These are phyloP conservation scores for Drosophila setifemur DNA, from an alignment of 1,140 invertebrate species.

Conservation along the genomic window DNA sequence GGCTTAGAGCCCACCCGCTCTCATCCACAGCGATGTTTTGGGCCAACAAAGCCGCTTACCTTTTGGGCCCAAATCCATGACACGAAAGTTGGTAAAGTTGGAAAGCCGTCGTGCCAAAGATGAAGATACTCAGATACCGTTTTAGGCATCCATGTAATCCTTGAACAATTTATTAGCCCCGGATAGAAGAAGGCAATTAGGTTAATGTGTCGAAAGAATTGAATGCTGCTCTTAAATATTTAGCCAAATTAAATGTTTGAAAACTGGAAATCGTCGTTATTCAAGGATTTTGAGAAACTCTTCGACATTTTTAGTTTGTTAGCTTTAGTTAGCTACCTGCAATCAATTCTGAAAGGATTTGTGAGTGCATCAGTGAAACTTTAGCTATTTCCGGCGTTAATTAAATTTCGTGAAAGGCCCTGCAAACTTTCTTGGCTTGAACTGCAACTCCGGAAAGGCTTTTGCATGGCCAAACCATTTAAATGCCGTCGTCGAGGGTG, in stretches of 20 bases:
- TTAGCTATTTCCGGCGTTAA: conserved; percentile 1
- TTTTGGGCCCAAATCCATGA: conserved; percentile 31
- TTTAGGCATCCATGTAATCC: conserved; percentile 63
- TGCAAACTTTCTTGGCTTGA: conserved; percentile 6
- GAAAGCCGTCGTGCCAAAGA: conserved; percentile 28
- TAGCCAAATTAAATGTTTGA: not conserved
- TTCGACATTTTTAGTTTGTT: too few relatives aligned
- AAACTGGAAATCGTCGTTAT: too few relatives aligned
- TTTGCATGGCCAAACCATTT: conserved; percentile 7
- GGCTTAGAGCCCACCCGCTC: not conserved
- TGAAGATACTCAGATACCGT: conserved; percentile 51
- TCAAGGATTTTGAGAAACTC: too few relatives aligned
- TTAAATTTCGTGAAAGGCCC: conserved; percentile 10
- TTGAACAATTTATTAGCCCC: conserved; percentile 63
- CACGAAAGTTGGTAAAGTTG: conserved; percentile 26
- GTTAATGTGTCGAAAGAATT: conserved; percentile 52
- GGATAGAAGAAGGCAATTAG: conserved; percentile 56
- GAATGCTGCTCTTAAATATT: not conserved
- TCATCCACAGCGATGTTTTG: not conserved
- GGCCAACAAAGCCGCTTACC: conserved; percentile 46
- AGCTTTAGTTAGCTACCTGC: not conserved
- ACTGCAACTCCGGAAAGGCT: not conserved
- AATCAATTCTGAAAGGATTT: not conserved
- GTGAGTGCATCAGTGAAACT: not conserved
- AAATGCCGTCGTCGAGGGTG: conserved; percentile 13